Evolutionary conservation across 2,797 vertebrate species (phyloP).

Genomic region (Urosaurus nigricauda): DNA sequence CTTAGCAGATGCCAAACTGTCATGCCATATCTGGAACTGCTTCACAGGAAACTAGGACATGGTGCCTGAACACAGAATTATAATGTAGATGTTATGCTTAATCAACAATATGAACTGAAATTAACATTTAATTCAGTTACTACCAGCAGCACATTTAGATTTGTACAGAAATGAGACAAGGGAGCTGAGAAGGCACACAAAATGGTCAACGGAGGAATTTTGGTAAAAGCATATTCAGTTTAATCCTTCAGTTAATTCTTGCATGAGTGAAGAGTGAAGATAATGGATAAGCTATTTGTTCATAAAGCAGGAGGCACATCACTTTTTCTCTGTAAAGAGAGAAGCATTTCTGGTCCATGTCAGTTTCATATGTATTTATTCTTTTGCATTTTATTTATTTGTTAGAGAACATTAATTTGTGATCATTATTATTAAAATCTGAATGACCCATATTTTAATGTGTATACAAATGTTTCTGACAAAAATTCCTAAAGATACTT

Average conservation of each 20-base stretch:
- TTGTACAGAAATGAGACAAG: conserved; percentile 12
- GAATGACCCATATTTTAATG: neutral
- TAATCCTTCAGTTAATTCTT: conserved; percentile 15
- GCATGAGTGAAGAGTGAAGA: neutral
- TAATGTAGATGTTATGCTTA: conserved; percentile 4
- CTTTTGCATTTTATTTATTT: neutral
- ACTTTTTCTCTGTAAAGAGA: neutral
- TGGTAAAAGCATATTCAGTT: neutral
- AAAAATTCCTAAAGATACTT: neutral
- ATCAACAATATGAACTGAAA: conserved; percentile 30
- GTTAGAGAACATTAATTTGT: neutral
- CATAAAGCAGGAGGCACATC: neutral
- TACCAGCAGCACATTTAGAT: conserved; percentile 7
- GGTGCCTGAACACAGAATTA: neutral
- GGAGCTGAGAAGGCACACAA: neutral
- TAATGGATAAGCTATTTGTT: neutral
- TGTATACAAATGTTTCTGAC: neutral
- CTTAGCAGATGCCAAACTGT: neutral
- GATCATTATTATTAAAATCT: neutral
- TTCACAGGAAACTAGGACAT: neutral
- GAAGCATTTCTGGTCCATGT: neutral
- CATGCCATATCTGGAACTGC: neutral
- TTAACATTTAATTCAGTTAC: conserved; percentile 12
- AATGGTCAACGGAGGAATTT: conserved; percentile 13
- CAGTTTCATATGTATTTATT: neutral